phyloP scores from a whole-genome alignment of 2,888 invertebrate species.

The Lagria hirta region DNA sequence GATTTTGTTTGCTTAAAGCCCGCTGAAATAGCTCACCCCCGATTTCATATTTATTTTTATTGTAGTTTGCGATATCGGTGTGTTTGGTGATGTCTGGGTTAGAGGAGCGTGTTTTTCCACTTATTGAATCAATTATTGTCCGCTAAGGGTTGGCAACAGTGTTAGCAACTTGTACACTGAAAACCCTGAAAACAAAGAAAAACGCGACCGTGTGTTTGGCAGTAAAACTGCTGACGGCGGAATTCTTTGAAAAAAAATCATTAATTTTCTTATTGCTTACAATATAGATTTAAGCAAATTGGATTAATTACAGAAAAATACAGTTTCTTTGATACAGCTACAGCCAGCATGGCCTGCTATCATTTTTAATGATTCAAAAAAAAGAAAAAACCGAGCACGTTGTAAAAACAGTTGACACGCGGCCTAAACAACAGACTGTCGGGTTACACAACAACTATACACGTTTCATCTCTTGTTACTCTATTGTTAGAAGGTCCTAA shows the following conservation, averaged over 20 bases:
- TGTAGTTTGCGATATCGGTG: conserved; percentile 48
- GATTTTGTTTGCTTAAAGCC: conserved; percentile 9
- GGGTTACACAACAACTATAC: conserved; percentile 34
- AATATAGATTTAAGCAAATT: conserved; percentile 12
- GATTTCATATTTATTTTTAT: conserved; percentile 44
- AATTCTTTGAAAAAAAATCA: conserved; percentile 32
- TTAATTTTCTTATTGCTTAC: conserved; percentile 14
- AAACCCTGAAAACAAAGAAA: conserved; percentile 39
- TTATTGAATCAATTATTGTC: conserved; percentile 55
- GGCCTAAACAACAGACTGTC: conserved; percentile 38
- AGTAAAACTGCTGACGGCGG: conserved; percentile 43
- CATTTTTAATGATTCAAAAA: conserved; percentile 12
- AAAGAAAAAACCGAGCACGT: conserved; percentile 32
- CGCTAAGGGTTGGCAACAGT: conserved; percentile 53
- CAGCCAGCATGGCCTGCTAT: too few relatives aligned
- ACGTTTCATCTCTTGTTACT: conserved; percentile 36
- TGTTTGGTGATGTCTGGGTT: conserved; percentile 50
- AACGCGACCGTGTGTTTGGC: conserved; percentile 42
- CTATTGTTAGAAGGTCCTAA: conserved; percentile 35
- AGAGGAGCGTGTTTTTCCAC: conserved; percentile 51
- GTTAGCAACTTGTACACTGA: conserved; percentile 31
- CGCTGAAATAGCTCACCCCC: conserved; percentile 17
- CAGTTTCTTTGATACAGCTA: conserved; percentile 3
- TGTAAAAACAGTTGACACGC: conserved; percentile 43
- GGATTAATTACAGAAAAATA: conserved; percentile 18